Conservation (phyloP, 2,888 invertebrate genomes). For the Sphaerophoria taeniata region DNA sequence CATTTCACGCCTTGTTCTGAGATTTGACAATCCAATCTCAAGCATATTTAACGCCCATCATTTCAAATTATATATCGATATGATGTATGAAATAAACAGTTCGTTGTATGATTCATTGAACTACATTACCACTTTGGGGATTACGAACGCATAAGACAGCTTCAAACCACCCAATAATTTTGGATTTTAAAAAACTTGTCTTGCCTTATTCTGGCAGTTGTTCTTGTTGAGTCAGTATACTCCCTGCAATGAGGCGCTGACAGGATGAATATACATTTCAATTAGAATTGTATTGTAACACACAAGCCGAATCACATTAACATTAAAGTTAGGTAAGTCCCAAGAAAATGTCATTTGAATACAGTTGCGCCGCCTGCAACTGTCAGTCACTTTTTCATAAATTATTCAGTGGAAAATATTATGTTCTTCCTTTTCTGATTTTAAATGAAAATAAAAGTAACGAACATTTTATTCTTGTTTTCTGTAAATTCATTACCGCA, state of each 20-base stretch:
- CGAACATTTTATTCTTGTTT: not conserved
- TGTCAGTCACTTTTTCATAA: constrained; percentile 48
- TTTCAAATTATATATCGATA: too few species aligned
- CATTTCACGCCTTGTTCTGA: too few species aligned
- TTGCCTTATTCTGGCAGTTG: not conserved
- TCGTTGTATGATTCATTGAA: not conserved
- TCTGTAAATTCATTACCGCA: constrained; percentile 38
- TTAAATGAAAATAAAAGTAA: constrained; percentile 12
- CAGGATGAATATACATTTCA: constrained; percentile 55
- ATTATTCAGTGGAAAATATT: constrained; percentile 37
- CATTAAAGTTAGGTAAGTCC: not conserved
- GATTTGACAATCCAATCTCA: too few species aligned
- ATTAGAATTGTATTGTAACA: constrained; percentile 9
- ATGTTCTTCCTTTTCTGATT: constrained; percentile 13
- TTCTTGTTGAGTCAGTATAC: constrained; percentile 16
- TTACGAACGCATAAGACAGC: constrained; percentile 10
- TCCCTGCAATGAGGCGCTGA: not conserved
- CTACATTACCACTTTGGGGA: not conserved
- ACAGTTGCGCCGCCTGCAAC: constrained; percentile 11
- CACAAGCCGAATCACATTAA: too few species aligned
- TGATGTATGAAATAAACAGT: too few species aligned
- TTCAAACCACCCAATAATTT: not conserved
- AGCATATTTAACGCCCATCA: too few species aligned
- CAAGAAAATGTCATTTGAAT: constrained; percentile 14
- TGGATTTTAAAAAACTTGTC: not conserved